Base-by-base conservation (phyloP, 2,797 vertebrate genomes). In the Centropyge bicolor region DNA sequence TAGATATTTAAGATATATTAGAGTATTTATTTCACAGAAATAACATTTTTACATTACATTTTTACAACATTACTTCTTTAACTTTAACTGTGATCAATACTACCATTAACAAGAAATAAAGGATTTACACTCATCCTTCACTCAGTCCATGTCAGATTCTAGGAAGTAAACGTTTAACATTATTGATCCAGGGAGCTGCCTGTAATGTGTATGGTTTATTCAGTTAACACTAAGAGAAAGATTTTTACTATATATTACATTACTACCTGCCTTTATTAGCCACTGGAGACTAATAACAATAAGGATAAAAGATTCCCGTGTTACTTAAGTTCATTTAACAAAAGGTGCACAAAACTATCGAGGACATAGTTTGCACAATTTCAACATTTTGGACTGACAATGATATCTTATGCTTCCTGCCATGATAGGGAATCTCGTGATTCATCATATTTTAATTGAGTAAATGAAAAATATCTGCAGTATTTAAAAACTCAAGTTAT, bases 41-140 rank as follows among this genome's bases (percentile, higher is more conserved):
- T 19, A 73, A 11, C 0, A 41, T 20, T 41, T 14, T 27, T n/a
- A 7, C 17, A 49, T 12, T 31, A n/a, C 36, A 55, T 48, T 84
- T 95, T 96, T 43, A 91, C 92, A 36, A 61, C 16, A 24, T 4
- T 22, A 9, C 45, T 52, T 3, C 6, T 57, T 72, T 49, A 24
- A 31, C 6, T 57, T 72, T 49, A 24, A 31, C 10, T 60, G 27
- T 31, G 27, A 19, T 16, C 1, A 5, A 20, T 59, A 4, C 1
- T 69, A 68, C 0, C 38, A 19, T 54, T 16, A 60, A 69, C 27
- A 65, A 46, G 16, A 46, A 17, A 46, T 17, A 46, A 46, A 8
- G 14, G 45, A 17, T 46, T 46, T 17, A 46, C 45, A 40, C 38
- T 8, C 8, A 40, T 40, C 38, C 27, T 31, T 31, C 27, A 31